Percentiles rank a stretch among this genome's conserved stretches.
Conservation (phyloP, 2,797 vertebrate genomes). For the Chaenodraco wilsoni region DNA sequence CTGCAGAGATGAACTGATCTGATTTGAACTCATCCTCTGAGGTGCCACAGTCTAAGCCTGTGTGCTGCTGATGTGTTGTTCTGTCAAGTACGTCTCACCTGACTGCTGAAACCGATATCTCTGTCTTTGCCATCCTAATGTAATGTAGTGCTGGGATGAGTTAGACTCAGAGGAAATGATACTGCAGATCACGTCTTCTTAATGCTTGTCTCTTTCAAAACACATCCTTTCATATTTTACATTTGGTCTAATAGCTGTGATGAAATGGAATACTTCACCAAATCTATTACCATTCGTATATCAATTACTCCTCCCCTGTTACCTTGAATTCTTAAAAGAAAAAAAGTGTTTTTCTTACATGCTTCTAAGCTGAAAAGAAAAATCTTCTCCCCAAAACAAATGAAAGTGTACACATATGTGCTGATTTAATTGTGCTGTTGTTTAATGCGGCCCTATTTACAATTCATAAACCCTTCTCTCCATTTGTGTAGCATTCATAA, state of each 20-base stretch:
- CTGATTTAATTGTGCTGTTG: too few species aligned
- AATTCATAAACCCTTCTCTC: too few species aligned
- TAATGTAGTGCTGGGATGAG: not conserved
- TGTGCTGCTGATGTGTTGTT: slow-evolving; percentile 22
- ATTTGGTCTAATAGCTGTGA: not conserved
- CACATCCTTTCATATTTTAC: not conserved
- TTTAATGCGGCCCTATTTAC: too few species aligned
- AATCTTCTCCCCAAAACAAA: too few species aligned
- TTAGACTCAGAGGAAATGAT: slow-evolving; percentile 11
- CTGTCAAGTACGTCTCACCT: slow-evolving; percentile 25
- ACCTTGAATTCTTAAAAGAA: too few species aligned
- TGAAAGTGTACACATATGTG: too few species aligned
- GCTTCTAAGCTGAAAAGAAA: too few species aligned
- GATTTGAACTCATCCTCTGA: slow-evolving; percentile 30
- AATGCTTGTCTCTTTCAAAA: not conserved
- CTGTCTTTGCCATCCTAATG: slow-evolving; percentile 4
- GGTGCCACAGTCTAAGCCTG: slow-evolving; percentile 5
- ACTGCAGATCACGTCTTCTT: slow-evolving; percentile 15
- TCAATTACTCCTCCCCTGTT: too few species aligned
- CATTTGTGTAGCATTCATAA: too few species aligned
- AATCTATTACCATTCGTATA: too few species aligned
- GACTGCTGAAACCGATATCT: slow-evolving; percentile 19
- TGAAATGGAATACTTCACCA: too few species aligned
- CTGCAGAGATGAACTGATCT: slow-evolving; percentile 34
- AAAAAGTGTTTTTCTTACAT: too few species aligned